A percentile compares a stretch with the other conserved stretches of the same genome.
These are phyloP conservation scores for Apeltes quadracus DNA, from an alignment of 2,113 vertebrate genomes.

Conservation along the genomic window DNA sequence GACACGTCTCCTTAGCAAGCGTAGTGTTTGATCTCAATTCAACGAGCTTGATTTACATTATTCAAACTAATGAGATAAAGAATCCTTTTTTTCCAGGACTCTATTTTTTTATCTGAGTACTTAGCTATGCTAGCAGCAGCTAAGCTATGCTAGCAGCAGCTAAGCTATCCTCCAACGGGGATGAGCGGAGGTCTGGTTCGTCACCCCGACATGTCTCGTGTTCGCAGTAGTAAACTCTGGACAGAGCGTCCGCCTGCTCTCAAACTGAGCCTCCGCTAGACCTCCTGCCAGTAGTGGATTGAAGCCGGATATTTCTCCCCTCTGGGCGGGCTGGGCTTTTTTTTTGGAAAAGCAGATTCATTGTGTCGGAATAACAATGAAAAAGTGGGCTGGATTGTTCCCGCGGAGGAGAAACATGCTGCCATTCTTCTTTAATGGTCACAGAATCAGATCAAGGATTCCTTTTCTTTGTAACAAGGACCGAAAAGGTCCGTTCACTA, in stretches of 20 bases:
- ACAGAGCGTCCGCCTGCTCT: background rate
- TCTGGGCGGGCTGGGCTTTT: background rate
- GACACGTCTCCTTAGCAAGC: too few relatives aligned
- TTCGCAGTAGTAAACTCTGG: background rate
- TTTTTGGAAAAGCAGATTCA: conserved; percentile 13
- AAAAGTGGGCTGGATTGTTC: conserved; percentile 23
- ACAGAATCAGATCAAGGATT: conserved; percentile 23
- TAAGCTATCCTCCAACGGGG: too few relatives aligned
- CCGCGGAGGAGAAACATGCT: conserved; percentile 15
- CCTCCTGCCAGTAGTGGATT: background rate
- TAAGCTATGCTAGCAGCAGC: too few relatives aligned
- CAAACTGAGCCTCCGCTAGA: background rate
- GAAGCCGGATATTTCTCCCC: background rate
- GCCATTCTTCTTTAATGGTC: conserved; percentile 23
- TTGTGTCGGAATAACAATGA: conserved; percentile 33
- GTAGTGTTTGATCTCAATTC: background rate
- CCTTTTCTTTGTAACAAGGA: background rate
- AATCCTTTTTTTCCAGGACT: background rate
- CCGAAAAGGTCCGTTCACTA: background rate
- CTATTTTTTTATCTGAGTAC: too few relatives aligned
- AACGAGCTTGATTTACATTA: background rate
- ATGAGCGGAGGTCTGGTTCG: background rate
- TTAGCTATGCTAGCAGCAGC: background rate
- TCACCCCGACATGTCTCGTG: background rate
- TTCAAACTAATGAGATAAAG: background rate